Evolutionary conservation across 2,797 vertebrate species (phyloP).

Genomic region (Pseudocheirus occidentalis): DNA sequence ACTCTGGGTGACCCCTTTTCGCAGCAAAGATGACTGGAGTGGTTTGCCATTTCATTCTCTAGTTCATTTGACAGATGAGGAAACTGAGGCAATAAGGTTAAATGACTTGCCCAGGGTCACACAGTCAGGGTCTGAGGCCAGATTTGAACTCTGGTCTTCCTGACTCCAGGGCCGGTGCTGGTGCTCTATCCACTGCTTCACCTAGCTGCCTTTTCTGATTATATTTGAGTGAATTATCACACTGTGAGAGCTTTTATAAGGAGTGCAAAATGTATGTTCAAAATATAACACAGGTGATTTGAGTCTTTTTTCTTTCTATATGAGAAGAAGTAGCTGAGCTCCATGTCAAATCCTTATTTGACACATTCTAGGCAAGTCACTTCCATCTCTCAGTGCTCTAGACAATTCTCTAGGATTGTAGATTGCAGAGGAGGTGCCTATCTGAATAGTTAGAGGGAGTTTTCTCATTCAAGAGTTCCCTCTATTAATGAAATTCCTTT

Average conservation of each 20-base stretch:
- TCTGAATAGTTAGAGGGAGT: not conserved
- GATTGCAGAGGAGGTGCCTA: not conserved
- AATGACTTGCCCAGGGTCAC: not conserved
- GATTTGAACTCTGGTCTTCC: not conserved
- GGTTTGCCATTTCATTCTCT: not conserved
- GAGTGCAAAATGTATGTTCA: not conserved
- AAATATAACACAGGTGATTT: not conserved
- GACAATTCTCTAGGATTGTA: not conserved
- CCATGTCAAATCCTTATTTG: fast-evolving
- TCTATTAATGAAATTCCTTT: not conserved
- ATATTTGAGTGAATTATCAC: not conserved
- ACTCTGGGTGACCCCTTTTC: not conserved
- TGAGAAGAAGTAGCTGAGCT: not conserved
- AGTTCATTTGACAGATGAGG: not conserved
- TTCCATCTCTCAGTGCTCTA: not conserved
- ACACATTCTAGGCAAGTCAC: not conserved
- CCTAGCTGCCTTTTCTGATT: not conserved
- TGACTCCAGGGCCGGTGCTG: not conserved
- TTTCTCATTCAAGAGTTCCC: not conserved
- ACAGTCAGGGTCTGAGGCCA: not conserved
- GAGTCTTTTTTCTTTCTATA: not conserved
- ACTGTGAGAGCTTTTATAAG: not conserved
- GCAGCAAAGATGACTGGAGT: not conserved
- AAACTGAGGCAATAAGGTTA: not conserved
- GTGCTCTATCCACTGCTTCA: not conserved